Base-by-base conservation (phyloP, 1,140 invertebrate genomes). In the Dinoponera quadriceps region DNA sequence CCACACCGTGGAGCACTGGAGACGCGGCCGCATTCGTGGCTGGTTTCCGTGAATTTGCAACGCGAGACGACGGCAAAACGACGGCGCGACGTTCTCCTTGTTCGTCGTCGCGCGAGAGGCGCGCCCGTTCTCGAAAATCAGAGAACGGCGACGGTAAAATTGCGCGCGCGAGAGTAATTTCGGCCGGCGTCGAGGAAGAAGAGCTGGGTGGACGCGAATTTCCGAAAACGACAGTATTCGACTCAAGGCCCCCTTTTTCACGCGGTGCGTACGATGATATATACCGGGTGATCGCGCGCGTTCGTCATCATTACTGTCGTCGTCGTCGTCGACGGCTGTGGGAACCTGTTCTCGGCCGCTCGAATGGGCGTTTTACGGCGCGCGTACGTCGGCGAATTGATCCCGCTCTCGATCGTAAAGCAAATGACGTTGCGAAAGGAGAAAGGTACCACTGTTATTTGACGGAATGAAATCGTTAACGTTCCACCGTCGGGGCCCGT, bases 351-450 rank as follows among this genome's bases (percentile, higher is more conserved):
- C 83, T 85, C 83, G 78, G 49, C n/a, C n/a, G 83, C 83, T 87
- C 83, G 83, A 85, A 73, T 69, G 83, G 85, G 71, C 51, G 77
- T 85, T 87, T 87, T 87, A 87, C 72, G 44, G 83, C 85, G 38
- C 69, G 51, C 72, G 69, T 77, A 73, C 51, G 83, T 83, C 83
- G 85, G 73, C 85, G 83, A 86, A 84, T 86, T 83, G 85, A 87
- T 87, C 77, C 83, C n/a, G n/a, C n/a, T 77, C 57, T 75, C 54
- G 83, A 55, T 87, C 85, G 85, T 87, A 87, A 87, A 87, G 77
- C 83, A 75, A 85, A 77, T 77, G 83, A 88, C 74, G 72, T 78
- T 77, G 84, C 77, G 68, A 59, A 85, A 82, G 55, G 84, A 85
- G 81, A 87, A 84, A 75, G 77, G 63, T 63, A 71, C 60, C 44